Conservation (phyloP, 92 coral and sea anemone species). For the Siderastrea siderea region DNA sequence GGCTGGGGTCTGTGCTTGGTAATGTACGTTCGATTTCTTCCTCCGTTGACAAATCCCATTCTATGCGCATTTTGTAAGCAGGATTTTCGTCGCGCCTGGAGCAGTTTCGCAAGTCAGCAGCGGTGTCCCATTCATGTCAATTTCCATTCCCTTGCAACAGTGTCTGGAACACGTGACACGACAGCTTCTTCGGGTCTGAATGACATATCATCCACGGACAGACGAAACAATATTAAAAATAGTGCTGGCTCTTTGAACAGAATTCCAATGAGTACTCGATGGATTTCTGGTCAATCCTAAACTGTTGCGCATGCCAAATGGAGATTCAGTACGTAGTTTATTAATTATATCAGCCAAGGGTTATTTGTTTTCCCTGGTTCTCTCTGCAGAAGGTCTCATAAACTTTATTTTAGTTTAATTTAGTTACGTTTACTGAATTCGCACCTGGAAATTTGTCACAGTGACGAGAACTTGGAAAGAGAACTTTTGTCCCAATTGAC, state of each 20-base stretch:
- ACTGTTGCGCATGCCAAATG: no score
- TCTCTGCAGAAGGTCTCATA: no score
- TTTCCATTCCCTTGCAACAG: background rate
- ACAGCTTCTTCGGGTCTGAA: background rate
- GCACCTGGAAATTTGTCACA: no score
- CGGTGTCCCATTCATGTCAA: background rate
- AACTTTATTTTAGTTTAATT: no score
- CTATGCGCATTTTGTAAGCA: slow-evolving; percentile 68
- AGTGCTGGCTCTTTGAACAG: slow-evolving; percentile 15
- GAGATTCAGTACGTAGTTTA: no score
- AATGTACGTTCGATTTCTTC: slow-evolving; percentile 47
- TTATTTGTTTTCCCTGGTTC: no score
- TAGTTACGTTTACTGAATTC: no score
- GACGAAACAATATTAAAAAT: background rate
- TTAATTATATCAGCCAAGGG: no score
- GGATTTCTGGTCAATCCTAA: no score
- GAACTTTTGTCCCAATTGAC: no score
- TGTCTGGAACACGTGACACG: slow-evolving; percentile 26
- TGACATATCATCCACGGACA: background rate
- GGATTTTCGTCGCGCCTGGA: slow-evolving; percentile 54
- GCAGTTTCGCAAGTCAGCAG: background rate
- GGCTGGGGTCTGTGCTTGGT: slow-evolving; percentile 41
- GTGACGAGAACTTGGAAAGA: no score
- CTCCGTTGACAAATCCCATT: slow-evolving; percentile 71
- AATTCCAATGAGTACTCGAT: background rate